Evolutionary conservation across 1,140 invertebrate genomes (phyloP), one percentile per base, ranked within the genome.

Genomic region (Cephus cinctus): DNA sequence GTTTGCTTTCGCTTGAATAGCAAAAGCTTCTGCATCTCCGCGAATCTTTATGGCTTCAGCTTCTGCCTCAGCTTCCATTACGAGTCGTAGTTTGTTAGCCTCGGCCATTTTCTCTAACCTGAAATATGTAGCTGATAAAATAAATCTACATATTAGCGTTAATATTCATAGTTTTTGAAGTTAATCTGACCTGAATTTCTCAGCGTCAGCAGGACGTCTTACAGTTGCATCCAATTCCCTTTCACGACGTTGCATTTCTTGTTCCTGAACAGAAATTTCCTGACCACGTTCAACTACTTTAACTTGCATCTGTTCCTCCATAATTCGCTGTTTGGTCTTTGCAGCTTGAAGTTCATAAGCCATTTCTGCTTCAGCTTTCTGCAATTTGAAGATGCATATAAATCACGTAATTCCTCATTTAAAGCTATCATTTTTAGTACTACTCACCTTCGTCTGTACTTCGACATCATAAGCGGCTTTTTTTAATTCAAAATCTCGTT

Each of bases 241-340:
- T 69, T 94, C 89, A 5, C 86, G 81, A 53, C 92, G 82, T 62
- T 87, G 79, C 53, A 93, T 91, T 78, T 94, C 91, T 76, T 94
- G 92, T 56, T 94, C 90, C 65, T 94, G 90, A 1, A 95, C 89
- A 21, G 84, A 82, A 63, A 97, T 97, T 76, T 96, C 89, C 72
- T 97, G 94, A 6, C 88, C 86, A 35, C 94, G 82, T 76, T 98
- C 94, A 16, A 97, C 88, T 1, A 98, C 94, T 56, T 88, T 87
- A 21, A 97, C 92, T 74, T 97, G 92, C 94, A 97, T 97, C 67
- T 96, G 87, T 71, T 98, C 94, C 63, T 98, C 94, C 76, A 95
- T 95, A 57, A 98, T 97, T 49, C 90, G 82, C 69, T 97, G 95
- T 57, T 94, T 94, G 0, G 94, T 97, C 75, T 97, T 97, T 1